Evolutionary conservation across 2,888 invertebrate species (phyloP).

Genomic region (Tryphoninae sp.): DNA sequence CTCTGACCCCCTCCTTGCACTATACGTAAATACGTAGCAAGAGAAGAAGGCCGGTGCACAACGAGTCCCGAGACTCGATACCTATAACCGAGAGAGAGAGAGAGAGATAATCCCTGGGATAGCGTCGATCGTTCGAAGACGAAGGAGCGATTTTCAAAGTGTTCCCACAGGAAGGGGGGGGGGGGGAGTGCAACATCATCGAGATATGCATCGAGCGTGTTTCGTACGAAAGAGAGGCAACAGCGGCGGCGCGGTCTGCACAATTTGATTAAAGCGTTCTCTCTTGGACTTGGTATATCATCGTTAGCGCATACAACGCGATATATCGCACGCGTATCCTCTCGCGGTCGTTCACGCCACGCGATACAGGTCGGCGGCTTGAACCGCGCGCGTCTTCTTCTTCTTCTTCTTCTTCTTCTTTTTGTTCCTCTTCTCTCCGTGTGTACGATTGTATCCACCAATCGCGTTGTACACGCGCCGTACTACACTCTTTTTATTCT

Average conservation of each 20-base stretch:
- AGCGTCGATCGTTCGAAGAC: constrained; percentile 24
- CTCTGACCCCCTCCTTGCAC: neutral
- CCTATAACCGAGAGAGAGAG: neutral
- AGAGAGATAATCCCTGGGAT: neutral
- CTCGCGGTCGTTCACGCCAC: constrained; percentile 60
- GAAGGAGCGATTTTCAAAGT: constrained; percentile 37
- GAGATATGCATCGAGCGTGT: constrained; percentile 45
- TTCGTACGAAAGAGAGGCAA: neutral
- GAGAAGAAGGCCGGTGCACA: neutral
- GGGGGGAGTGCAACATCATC: neutral
- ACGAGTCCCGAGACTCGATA: too few relatives aligned
- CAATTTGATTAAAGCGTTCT: constrained; percentile 21
- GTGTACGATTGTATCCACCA: too few relatives aligned
- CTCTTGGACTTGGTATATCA: constrained; percentile 38
- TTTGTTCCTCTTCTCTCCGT: too few relatives aligned
- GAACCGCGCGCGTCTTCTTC: neutral
- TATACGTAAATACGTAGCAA: constrained; percentile 7
- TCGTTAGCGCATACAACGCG: constrained; percentile 29
- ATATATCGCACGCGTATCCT: constrained; percentile 36
- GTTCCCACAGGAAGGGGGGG: constrained; percentile 6
- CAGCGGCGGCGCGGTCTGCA: neutral
- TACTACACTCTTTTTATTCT: too few relatives aligned
- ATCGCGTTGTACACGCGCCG: too few relatives aligned
- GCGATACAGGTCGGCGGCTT: constrained; percentile 46
- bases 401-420: too few relatives aligned